Evolutionary conservation across 2,888 invertebrate species (phyloP).

Genomic region (Thymelicus lineola): DNA sequence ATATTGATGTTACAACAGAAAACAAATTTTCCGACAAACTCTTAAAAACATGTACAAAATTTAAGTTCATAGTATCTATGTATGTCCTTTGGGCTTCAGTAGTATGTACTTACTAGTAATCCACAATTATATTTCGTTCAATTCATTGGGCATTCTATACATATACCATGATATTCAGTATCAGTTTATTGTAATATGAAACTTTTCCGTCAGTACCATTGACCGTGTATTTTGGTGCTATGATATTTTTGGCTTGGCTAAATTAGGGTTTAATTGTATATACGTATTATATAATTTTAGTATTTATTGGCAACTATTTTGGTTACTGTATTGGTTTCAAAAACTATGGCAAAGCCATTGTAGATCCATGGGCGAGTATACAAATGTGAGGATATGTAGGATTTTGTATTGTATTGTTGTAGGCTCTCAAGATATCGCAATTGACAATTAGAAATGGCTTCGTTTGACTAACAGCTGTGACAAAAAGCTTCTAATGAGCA

Average conservation of each 20-base stretch:
- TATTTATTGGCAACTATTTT: slow-evolving; percentile 78
- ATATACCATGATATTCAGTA: slow-evolving; percentile 6
- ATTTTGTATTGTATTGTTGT: background rate
- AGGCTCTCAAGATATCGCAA: background rate
- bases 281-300: slow-evolving; percentile 62
- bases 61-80: too few species aligned
- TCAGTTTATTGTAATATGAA: slow-evolving; percentile 53
- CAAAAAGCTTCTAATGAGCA: too few species aligned
- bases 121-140: background rate
- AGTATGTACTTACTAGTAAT: background rate
- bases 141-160: slow-evolving; percentile 25
- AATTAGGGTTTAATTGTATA: slow-evolving; percentile 76
- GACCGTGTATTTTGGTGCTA: slow-evolving; percentile 81
- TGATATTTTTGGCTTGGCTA: slow-evolving; percentile 81
- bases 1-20: too few species aligned
- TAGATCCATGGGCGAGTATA: slow-evolving; percentile 10
- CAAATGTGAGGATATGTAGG: background rate
- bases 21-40: too few species aligned
- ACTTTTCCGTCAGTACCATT: slow-evolving; percentile 80
- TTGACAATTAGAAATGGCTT: slow-evolving; percentile 5
- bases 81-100: background rate
- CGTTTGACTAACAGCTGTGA: background rate
- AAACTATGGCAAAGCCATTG: slow-evolving; percentile 68
- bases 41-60: too few species aligned
- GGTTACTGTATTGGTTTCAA: slow-evolving; percentile 58